Conservation (phyloP, 2,113 vertebrate genomes). For the Hymenochirus boettgeri region DNA sequence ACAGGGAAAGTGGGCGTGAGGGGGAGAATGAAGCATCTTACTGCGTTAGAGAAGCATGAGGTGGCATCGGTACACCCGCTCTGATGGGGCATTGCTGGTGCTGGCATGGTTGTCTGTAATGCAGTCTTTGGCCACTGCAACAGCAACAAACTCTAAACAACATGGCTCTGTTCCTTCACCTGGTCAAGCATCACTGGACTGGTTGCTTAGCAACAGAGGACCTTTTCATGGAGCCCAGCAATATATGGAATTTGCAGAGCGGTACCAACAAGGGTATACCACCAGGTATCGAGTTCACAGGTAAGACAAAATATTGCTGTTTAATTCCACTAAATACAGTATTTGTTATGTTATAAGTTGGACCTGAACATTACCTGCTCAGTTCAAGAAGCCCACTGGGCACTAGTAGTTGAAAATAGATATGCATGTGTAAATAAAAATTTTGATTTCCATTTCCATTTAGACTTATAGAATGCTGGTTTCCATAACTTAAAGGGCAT, state of each 20-base stretch:
- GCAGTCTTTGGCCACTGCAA: slow-evolving; percentile 44
- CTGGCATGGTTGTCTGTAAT: slow-evolving; percentile 43
- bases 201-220: slow-evolving; percentile 92
- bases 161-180: slow-evolving; percentile 48
- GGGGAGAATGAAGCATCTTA: slow-evolving; percentile 72
- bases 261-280: slow-evolving; percentile 92
- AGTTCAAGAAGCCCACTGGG: no score
- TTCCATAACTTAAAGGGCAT: no score
- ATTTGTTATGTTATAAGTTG: no score
- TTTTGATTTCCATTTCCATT: no score
- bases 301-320: slow-evolving; percentile 58
- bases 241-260: slow-evolving; percentile 89
- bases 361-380: no score
- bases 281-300: slow-evolving; percentile 98
- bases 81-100: slow-evolving; percentile 57
- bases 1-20: slow-evolving; percentile 45
- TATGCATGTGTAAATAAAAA: no score
- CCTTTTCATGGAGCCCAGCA: slow-evolving; percentile 92
- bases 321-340: no score
- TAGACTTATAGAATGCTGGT: no score
- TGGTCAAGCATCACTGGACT: slow-evolving; percentile 75
- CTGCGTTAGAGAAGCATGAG: slow-evolving; percentile 71
- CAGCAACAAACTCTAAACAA: slow-evolving; percentile 50
- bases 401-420: no score
- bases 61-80: slow-evolving; percentile 64